Evolutionary conservation across 2,888 invertebrate species (phyloP), one percentile per base, ranked within the genome.

Genomic region (Philopedon plagiatum): DNA sequence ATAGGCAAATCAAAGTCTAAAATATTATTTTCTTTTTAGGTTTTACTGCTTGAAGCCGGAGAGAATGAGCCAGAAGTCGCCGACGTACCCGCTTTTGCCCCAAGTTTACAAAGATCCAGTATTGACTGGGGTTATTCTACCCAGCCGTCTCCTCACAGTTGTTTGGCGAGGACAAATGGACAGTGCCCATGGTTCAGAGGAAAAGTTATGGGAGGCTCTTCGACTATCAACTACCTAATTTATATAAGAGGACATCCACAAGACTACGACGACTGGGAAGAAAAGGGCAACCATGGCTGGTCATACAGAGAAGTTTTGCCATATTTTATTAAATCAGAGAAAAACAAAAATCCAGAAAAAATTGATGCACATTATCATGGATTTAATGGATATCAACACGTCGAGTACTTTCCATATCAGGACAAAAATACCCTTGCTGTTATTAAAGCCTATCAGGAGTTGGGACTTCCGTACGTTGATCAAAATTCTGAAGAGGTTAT

Each of bases 111-210:
- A 64, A 82, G 87, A 1, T 91, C 91, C 19, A 90, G 87, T 78
- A 89, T 93, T 29, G 93, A 93, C 81, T 93, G 93, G 93, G 87
- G 87, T 77, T 93, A 91, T 82, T 85, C 88, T 58, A 92, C 92
- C 0, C 91, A 91, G 79, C 91, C 91, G 0, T 89, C 91, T 69
- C 86, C 89, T 72, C 80, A 88, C 75, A 88, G 89, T 0, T 92
- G 92, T 77, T 84, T 89, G 54, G 89, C 91, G 0, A 87, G 89
- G 76, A 85, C 87, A 44, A 87, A 88, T 1, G 87, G 88, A 13
- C 87, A 88, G 1, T 92, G 92, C 71, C 79, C 86, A 7, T 91
- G 91, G 91, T 85, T 89, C 0, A 83, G 89, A 62, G 91, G 92
- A 3, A 90, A 88, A 82, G 89, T 90, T 0, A 89, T 92, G 87